phyloP scores from a whole-genome alignment of 2,888 invertebrate species.

The Drosophila buzzatii region DNA sequence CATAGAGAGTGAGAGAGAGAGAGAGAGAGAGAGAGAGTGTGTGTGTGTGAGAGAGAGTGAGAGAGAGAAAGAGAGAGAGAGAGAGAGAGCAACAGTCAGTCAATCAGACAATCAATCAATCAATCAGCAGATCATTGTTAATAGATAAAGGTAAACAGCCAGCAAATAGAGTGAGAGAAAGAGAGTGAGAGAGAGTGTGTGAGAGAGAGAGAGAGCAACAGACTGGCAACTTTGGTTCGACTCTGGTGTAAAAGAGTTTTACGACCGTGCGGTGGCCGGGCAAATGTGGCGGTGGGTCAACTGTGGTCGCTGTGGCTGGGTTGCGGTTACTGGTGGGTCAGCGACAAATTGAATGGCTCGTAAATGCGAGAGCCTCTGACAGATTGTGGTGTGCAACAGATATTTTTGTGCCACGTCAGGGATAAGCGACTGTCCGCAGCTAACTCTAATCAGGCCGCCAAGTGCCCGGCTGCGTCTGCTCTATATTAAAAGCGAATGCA shows the following conservation, averaged over 20 bases:
- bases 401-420: slow-evolving; percentile 64
- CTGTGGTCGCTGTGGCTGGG: slow-evolving; percentile 1
- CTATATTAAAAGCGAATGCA: slow-evolving; percentile 75
- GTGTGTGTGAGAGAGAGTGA: no score
- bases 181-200: no score
- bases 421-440: slow-evolving; percentile 47
- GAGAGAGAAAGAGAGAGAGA: no score
- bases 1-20: no score
- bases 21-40: no score
- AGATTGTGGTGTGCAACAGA: slow-evolving; percentile 39
- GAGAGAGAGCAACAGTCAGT: not conserved
- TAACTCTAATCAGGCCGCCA: slow-evolving; percentile 23
- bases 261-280: slow-evolving; percentile 1
- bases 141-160: not conserved
- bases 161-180: no score
- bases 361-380: slow-evolving; percentile 45
- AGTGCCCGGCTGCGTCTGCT: slow-evolving; percentile 36
- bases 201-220: no score
- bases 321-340: slow-evolving; percentile 27
- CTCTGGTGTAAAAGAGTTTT: slow-evolving; percentile 9
- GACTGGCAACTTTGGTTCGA: not conserved
- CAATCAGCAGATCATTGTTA: slow-evolving; percentile 3
- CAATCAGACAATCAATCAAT: not conserved
- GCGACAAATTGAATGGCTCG: slow-evolving; percentile 48
- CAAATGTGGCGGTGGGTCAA: slow-evolving; percentile 1